Evolutionary conservation across 2,113 vertebrate species (phyloP), one percentile per base, ranked within the genome.

Genomic region (Crotophaga sulcirostris): DNA sequence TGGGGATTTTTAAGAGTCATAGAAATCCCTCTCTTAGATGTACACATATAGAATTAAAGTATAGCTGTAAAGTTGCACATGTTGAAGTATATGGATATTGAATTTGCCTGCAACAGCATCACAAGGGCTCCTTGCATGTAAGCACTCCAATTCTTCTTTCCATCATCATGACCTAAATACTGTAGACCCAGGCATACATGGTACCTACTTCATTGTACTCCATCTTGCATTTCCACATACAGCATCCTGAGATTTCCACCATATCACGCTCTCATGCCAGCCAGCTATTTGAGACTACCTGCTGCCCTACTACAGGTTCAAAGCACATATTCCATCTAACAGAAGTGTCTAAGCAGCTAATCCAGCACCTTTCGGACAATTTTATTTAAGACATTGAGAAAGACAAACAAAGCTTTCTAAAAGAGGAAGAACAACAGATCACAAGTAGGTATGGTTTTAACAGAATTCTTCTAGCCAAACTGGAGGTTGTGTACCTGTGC

Each of bases 131-230:
- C 28, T 66, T 44, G 24, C 16, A 19, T 2, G 6, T 25, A 79
- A 74, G 18, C 42, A 24, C 24, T 56, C 5, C 16, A 58, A 67
- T 45, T 33, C 47, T 67, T 26, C 40, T 11, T 59, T 85, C 47
- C 40, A 9, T 25, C 63, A 67, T 33, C 33, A 33, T 7, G 26
- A 66, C 20, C 40, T 13, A 28, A 60, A 11, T 31, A 51, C 12
- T 0, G 0, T 1, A 67, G 42, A 58, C 36, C 5, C 26, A 72
- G 69, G 17, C 23, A 4, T 26, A 19, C 17, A 14, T 16, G 31
- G 31, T 11, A 64, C n/a, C 9, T 67, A 9, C 28, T 73, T 34
- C 26, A 12, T n/a, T 56, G 6, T 52, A 56, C n/a, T 56, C 29
- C 1, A 1, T 54, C 66, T 75, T 33, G 4, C 28, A 28, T 25